Evolutionary conservation across 1,140 invertebrate species (phyloP).

Genomic region (Helicoverpa zea): DNA sequence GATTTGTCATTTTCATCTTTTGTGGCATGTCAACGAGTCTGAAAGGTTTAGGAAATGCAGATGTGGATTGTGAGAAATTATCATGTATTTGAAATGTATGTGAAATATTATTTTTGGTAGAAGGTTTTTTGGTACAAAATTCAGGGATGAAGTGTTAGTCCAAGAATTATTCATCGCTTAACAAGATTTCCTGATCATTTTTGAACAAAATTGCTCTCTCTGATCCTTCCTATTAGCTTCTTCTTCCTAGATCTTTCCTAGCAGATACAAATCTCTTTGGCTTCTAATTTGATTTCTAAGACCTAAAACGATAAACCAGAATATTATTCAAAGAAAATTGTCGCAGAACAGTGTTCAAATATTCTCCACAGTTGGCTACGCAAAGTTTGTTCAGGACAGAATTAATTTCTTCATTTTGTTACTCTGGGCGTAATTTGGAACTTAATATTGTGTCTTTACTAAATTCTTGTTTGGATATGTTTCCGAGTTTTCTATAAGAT

Average conservation of each 20-base stretch:
- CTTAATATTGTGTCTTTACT: conserved; percentile 35
- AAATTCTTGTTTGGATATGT: conserved; percentile 23
- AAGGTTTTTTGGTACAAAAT: not conserved
- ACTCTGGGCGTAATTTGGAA: conserved; percentile 24
- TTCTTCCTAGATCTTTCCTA: too few relatives aligned
- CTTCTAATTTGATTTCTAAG: conserved; percentile 24
- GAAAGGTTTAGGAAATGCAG: conserved; percentile 29
- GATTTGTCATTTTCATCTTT: conserved; percentile 39
- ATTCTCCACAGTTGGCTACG: conserved; percentile 3
- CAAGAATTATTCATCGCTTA: too few relatives aligned
- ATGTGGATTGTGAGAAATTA: conserved; percentile 10
- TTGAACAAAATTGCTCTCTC: too few relatives aligned
- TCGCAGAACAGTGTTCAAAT: conserved; percentile 14
- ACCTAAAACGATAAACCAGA: conserved; percentile 17
- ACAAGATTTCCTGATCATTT: too few relatives aligned
- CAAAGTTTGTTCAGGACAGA: conserved; percentile 37
- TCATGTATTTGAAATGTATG: not conserved
- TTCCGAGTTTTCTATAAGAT: conserved; percentile 7
- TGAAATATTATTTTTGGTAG: not conserved
- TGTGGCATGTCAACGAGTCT: conserved; percentile 1
- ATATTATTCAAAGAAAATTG: conserved; percentile 24
- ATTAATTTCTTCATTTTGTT: conserved; percentile 40
- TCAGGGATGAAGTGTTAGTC: too few relatives aligned
- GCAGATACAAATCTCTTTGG: not conserved
- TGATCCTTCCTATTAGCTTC: too few relatives aligned